Evolutionary conservation across 2,113 vertebrate species (phyloP).

Genomic region (Sorex fumeus): DNA sequence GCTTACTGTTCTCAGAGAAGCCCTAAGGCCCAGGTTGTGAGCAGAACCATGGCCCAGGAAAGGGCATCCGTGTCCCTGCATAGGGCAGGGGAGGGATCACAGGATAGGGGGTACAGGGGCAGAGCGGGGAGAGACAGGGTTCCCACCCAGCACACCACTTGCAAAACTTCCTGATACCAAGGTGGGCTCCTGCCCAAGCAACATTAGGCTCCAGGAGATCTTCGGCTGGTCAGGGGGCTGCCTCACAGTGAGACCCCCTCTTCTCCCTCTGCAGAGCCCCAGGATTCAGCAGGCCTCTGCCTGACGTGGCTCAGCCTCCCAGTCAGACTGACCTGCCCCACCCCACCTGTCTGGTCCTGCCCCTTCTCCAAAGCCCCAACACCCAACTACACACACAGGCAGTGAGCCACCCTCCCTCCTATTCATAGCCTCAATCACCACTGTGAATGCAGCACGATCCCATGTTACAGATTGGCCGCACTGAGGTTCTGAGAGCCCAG

Average conservation of each 20-base stretch:
- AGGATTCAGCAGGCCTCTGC: neutral
- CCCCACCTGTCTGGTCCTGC: no score
- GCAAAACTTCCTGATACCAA: neutral
- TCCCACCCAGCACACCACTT: neutral
- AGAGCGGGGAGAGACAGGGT: neutral
- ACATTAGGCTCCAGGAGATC: neutral
- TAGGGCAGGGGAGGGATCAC: no score
- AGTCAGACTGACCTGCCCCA: neutral
- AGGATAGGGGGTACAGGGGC: neutral
- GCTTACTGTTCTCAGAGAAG: neutral
- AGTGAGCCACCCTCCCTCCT: no score
- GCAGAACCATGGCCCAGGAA: fast-evolving
- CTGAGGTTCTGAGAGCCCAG: neutral
- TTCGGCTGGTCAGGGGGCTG: fast-evolving
- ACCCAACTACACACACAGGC: no score
- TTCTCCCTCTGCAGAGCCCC: no score
- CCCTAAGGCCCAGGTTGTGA: neutral
- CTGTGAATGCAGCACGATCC: neutral
- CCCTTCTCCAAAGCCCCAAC: no score
- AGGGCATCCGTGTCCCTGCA: no score
- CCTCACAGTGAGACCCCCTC: no score
- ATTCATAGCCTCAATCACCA: no score
- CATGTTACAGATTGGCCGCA: neutral
- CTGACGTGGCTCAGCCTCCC: no score
- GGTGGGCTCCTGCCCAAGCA: neutral